Evolutionary conservation across 1,140 invertebrate species (phyloP).

Genomic region (Steinernema feltiae): DNA sequence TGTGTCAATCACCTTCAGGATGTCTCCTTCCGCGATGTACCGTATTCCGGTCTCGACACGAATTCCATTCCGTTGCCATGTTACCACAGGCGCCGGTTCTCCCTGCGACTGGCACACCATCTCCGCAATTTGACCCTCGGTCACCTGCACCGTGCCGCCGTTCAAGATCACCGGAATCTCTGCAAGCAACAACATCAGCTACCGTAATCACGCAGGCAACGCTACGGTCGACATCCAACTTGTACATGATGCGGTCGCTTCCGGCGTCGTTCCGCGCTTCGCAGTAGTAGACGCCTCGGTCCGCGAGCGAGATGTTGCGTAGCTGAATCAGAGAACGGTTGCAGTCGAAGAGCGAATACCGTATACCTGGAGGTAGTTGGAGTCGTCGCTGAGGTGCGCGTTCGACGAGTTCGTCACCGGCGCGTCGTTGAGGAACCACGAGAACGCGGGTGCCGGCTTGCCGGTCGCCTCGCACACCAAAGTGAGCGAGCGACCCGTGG

Average conservation of each 20-base stretch:
- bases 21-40: constrained; percentile 43
- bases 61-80: constrained; percentile 51
- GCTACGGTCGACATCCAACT: constrained; percentile 46
- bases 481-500: constrained; percentile 44
- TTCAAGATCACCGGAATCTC: constrained; percentile 49
- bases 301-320: constrained; percentile 45
- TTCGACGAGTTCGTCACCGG: constrained; percentile 25
- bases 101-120: constrained; percentile 47
- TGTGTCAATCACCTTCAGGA: constrained; percentile 43
- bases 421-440: constrained; percentile 45
- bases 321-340: constrained; percentile 37
- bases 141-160: constrained; percentile 48
- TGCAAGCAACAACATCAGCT: constrained; percentile 14
- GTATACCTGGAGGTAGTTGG: constrained; percentile 37
- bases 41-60: constrained; percentile 48
- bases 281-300: constrained; percentile 52
- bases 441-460: constrained; percentile 46
- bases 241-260: constrained; percentile 46
- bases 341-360: constrained; percentile 4
- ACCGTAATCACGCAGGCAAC: constrained; percentile 7
- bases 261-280: constrained; percentile 47
- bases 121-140: constrained; percentile 49
- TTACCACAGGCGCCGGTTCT: constrained; percentile 46
- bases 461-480: constrained; percentile 48
- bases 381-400: constrained; percentile 31